Evolutionary conservation across 1,140 invertebrate species (phyloP), one percentile per base, ranked within the genome.

Genomic region (Leptinotarsa lineolata): DNA sequence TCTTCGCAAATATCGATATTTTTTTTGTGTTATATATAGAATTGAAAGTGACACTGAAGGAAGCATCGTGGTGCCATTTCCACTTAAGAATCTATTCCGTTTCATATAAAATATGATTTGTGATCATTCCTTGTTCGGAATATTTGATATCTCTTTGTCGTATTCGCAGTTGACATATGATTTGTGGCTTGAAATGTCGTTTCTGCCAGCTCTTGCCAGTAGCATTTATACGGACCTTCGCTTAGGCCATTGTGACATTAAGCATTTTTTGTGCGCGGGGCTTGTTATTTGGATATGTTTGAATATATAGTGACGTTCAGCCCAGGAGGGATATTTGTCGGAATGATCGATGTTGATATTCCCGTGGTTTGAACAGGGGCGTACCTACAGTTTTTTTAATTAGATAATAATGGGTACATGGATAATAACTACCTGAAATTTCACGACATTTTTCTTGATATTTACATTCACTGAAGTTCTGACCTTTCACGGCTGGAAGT

Each of bases 241-340:
- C 66, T 48, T 48, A 48, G 66, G 45, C 39, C 45, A 68, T 68
- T 68, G 66, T 68, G 66, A 68, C 66, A 68, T 68, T 68, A 45
- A 68, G 66, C 66, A 48, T 48, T 68, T 54, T 68, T 68, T 68
- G 61, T 30, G 18, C 44, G 15, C 18, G 66, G 66, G 66, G 45
- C 39, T 48, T 46, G 30, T 68, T 68, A 68, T 68, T 68, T 68
- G 30, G 66, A 68, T 68, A 48, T 54, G 66, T 68, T 68, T 68
- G 66, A 68, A 68, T 68, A 68, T 46, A 68, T 68, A 68, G 39
- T 68, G 66, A 68, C 66, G 66, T 68, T 68, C 18, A 39, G 45
- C 39, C 45, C 39, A n/a, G 20, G 66, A 48, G 66, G 66, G 24
- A 64, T 15, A 22, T 60, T n/a, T 60, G 15, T 20, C 39, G 66